Base-by-base conservation (phyloP, 2,797 vertebrate species). In the Spinibarbus caldwelli region DNA sequence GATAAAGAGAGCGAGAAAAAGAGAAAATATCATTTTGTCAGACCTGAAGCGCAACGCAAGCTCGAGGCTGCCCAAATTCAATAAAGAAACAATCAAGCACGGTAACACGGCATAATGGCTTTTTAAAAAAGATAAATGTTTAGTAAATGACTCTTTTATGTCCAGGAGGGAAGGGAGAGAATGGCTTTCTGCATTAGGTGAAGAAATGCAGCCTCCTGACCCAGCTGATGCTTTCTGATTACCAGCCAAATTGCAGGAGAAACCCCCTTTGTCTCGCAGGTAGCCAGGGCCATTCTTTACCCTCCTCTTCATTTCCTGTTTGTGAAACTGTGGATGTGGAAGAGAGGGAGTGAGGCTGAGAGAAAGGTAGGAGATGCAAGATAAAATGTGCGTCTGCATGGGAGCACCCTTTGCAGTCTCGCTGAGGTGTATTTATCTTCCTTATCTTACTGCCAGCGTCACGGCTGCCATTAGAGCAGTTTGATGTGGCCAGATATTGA, bases 41-140 rank as follows among this genome's bases (percentile, higher is more conserved):
- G 88, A 89, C 86, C 86, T 88, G 89, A 88, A 88, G 89, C 88
- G 81, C 84, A 82, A 84, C 86, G 87, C 86, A 84, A 83, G 84
- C 87, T 90, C 26, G 83, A 86, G 89, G 84, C 89, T 85, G 86
- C 83, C 87, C 87, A 90, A 89, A 91, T 90, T 88, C 88, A 91
- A 91, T 91, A 89, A 89, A 90, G 89, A 91, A 91, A 90, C 90
- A 91, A 91, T 91, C 90, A 90, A 88, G 87, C 83, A 85, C 57
- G 82, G 87, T 89, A 90, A 90, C 90, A 88, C 88, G 87, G 87
- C 90, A 90, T 91, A 90, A 91, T 90, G 90, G 89, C 90, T 91
- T 91, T 91, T 90, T 89, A 91, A 91, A 91, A 91, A 90, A 91
- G 90, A 91, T 91, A 88, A 88, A 91, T 91, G 90, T 86, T 88